Evolutionary conservation across 64 coral and sea anemone genomes (phyloP), one percentile per base, ranked within the genome.

Genomic region (Porites lutea): DNA sequence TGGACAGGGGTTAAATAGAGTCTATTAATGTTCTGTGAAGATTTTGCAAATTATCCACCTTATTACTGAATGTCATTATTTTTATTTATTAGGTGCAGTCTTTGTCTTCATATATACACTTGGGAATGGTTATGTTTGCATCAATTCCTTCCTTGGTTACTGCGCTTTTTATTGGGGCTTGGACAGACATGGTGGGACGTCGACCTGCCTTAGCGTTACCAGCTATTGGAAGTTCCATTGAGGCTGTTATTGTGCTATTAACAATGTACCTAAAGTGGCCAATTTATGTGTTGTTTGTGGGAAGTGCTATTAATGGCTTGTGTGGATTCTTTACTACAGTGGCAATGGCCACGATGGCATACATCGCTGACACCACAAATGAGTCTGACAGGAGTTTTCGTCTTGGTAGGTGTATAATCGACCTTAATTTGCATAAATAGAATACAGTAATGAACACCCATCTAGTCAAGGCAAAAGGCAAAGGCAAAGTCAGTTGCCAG

Each of bases 291-390:
- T 49, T 96, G 86, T 96, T 96, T 92, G 43, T 96, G 88, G 94
- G 94, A 5, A 19, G 45, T 6, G 84, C 90, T 4, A 82, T 96
- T 48, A 92, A 74, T 71, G 94, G 94, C 12, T 13, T 82, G 37
- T 96, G 90, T 89, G 94, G 94, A 2, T 89, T 59, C 5, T 96
- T 89, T 48, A 96, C 94, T 4, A 96, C 90, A 16, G 59, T 96
- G 57, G 64, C 82, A 2, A 63, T 92, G 7, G 94, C 88, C 50
- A 43, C 79, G 15, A 96, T 96, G 94, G 44, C 94, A 22, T 96
- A 96, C 14, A 96, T 96, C 65, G 90, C 90, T 52, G 94, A 96
- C 71, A 96, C 94, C 6, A 96, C 94, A 16, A 86, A 96, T 89
- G 94, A 96, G 20, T 92, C 85, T 3, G 77, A 92, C 6, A 79